phyloP scores from a whole-genome alignment of 2,113 vertebrate genomes.

The Cisticola juncidis region DNA sequence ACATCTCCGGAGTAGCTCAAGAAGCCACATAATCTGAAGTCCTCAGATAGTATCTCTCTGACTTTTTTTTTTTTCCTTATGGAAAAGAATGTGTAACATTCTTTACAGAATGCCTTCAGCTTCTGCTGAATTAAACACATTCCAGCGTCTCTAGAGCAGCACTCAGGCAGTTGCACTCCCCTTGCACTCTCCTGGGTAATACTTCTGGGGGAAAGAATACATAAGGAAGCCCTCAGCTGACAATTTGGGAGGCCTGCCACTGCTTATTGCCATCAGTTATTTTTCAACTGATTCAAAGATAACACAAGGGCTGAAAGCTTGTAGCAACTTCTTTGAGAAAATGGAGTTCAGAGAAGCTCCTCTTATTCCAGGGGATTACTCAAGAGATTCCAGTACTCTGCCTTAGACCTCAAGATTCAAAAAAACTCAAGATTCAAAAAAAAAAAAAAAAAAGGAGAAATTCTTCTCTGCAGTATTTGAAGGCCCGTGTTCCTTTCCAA shows the following conservation, averaged over 20 bases:
- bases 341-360: not conserved
- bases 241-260: not conserved
- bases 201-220: constrained; percentile 13
- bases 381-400: not conserved
- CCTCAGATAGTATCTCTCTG: not conserved
- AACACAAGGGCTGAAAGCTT: not conserved
- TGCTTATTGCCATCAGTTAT: constrained; percentile 18
- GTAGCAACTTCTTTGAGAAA: not conserved
- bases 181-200: constrained; percentile 11
- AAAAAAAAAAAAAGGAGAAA: accelerated
- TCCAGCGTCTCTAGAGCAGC: not conserved
- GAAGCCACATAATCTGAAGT: not conserved
- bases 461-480: not conserved
- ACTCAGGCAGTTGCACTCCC: not conserved
- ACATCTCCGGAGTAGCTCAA: constrained; percentile 10
- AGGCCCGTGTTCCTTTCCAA: not conserved
- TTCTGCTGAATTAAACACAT: constrained; percentile 58
- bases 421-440: not conserved
- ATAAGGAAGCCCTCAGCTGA: constrained; percentile 8
- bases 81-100: not conserved
- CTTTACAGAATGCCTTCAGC: constrained; percentile 42
- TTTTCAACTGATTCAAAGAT: constrained; percentile 22
- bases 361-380: not conserved
- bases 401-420: not conserved
- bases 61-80: not conserved